These are phyloP conservation scores for Chironomus striatipennis DNA, from an alignment of 1,140 invertebrate genomes.

Conservation along the genomic window DNA sequence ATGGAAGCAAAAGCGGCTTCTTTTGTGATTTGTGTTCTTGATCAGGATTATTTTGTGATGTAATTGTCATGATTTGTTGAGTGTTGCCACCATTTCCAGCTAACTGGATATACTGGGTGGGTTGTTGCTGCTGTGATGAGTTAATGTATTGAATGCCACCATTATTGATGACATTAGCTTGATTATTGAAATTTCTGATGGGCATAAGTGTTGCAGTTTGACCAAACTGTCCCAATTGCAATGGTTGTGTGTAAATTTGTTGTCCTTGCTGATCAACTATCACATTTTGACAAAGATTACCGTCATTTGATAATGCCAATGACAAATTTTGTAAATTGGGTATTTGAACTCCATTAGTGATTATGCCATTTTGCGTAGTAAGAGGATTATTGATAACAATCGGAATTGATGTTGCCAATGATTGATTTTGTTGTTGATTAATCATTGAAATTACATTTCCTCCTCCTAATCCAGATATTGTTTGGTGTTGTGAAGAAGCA, in stretches of 20 bases:
- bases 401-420: neutral
- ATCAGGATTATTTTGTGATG: constrained; percentile 18
- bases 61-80: constrained; percentile 28
- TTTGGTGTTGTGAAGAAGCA: constrained; percentile 30
- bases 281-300: constrained; percentile 15
- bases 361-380: neutral
- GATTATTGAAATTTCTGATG: constrained; percentile 17
- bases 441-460: constrained; percentile 19
- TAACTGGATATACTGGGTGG: constrained; percentile 36
- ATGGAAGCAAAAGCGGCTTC: constrained; percentile 3
- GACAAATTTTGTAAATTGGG: neutral
- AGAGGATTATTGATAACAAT: constrained; percentile 18
- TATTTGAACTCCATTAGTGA: neutral
- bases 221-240: neutral
- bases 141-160: neutral
- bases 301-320: neutral
- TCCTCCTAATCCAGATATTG: constrained; percentile 31
- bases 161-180: constrained; percentile 16
- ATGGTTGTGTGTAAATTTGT: constrained; percentile 17
- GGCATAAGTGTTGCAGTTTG: neutral
- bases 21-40: constrained; percentile 5
- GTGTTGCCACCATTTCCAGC: constrained; percentile 28
- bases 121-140: constrained; percentile 30
- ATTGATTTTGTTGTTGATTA: constrained; percentile 16
- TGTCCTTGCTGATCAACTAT: constrained; percentile 16